These are phyloP conservation scores for Antheraea mylitta DNA, from an alignment of 1,140 invertebrate species.

Conservation along the genomic window DNA sequence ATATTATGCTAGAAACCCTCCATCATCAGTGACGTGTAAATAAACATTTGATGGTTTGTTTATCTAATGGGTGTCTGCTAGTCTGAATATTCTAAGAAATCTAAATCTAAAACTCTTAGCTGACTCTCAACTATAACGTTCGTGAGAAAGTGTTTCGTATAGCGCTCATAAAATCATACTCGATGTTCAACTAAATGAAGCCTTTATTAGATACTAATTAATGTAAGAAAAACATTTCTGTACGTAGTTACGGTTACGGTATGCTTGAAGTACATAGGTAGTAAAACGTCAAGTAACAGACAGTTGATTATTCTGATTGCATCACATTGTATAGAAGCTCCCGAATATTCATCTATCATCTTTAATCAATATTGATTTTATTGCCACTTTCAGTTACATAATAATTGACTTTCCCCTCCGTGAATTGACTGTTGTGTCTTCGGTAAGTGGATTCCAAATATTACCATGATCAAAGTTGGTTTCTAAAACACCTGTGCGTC, in stretches of 20 bases:
- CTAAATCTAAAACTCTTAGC: slow-evolving; percentile 29
- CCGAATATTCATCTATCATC: slow-evolving; percentile 57
- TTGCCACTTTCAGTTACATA: slow-evolving; percentile 63
- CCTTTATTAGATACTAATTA: slow-evolving; percentile 69
- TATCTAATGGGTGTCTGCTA: neutral
- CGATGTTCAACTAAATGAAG: slow-evolving; percentile 56
- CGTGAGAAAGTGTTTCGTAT: slow-evolving; percentile 59
- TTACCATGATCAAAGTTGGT: slow-evolving; percentile 1
- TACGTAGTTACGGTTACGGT: slow-evolving; percentile 20
- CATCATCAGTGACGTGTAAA: neutral
- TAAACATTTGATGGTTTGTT: neutral
- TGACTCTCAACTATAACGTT: slow-evolving; percentile 45
- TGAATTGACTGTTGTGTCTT: slow-evolving; percentile 14
- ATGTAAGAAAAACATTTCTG: slow-evolving; percentile 60
- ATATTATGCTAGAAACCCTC: neutral
- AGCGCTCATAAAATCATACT: slow-evolving; percentile 55
- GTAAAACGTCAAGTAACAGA: slow-evolving; percentile 18
- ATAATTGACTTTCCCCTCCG: slow-evolving; percentile 61
- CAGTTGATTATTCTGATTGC: slow-evolving; percentile 24
- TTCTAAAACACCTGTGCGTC: neutral
- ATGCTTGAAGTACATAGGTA: slow-evolving; percentile 37
- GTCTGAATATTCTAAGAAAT: slow-evolving; percentile 4
- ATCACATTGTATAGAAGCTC: slow-evolving; percentile 44
- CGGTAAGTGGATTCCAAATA: slow-evolving; percentile 11
- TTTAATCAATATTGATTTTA: slow-evolving; percentile 58